Conservation (phyloP, 2,888 invertebrate genomes). For the Actias luna region DNA sequence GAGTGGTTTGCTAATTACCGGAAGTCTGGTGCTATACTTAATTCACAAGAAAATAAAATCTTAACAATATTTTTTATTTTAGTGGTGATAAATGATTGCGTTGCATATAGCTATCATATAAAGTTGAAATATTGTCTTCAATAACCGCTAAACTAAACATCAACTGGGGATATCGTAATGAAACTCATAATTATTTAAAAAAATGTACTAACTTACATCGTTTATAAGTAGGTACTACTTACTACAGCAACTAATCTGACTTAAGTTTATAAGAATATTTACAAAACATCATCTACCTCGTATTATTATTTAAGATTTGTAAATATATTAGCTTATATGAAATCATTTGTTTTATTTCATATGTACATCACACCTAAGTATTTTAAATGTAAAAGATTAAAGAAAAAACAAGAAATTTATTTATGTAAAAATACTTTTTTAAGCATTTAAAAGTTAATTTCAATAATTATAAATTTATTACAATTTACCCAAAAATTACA, state of each 20-base stretch:
- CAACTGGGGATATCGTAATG: not conserved
- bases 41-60: conserved; percentile 54
- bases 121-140: too few species aligned
- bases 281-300: not conserved
- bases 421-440: too few species aligned
- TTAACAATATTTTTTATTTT: conserved; percentile 7
- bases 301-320: not conserved
- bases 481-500: too few species aligned
- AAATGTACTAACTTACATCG: too few species aligned
- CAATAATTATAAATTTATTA: too few species aligned
- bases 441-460: too few species aligned
- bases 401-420: too few species aligned
- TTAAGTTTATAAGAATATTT: not conserved
- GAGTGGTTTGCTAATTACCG: conserved; percentile 66
- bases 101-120: too few species aligned
- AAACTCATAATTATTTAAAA: not conserved
- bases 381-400: too few species aligned
- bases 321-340: not conserved
- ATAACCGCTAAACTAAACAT: too few species aligned
- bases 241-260: not conserved
- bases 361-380: not conserved
- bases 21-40: conserved; percentile 55
- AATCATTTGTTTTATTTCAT: not conserved
- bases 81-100: too few species aligned
- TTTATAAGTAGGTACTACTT: too few species aligned